Evolutionary conservation across 1,140 invertebrate species (phyloP).

Genomic region (Philopotamus ludificatus): DNA sequence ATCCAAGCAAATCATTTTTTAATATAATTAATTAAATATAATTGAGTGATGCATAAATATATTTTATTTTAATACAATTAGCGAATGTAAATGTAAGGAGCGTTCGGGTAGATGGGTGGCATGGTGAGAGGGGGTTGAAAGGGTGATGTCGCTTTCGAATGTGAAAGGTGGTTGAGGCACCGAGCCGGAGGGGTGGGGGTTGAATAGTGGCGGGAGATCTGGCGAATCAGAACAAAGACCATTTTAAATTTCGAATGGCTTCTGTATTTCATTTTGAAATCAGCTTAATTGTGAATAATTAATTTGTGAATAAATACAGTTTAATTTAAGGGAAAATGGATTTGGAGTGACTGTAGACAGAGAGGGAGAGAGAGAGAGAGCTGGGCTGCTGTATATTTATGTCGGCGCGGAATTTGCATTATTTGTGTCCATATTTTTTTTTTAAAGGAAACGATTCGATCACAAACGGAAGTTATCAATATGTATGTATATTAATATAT

Average conservation of each 20-base stretch:
- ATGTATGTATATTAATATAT: too few species aligned
- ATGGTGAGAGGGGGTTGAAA: conserved; percentile 15
- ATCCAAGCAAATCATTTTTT: too few species aligned
- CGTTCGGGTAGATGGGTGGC: conserved; percentile 4
- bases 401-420: too few species aligned
- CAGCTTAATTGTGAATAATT: conserved; percentile 43
- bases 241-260: conserved; percentile 42
- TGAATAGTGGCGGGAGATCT: conserved; percentile 5
- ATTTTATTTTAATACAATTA: conserved; percentile 36
- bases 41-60: too few species aligned
- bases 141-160: not conserved
- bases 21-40: too few species aligned
- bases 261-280: conserved; percentile 42
- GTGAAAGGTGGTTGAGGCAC: not conserved
- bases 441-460: too few species aligned
- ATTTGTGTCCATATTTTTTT: too few species aligned
- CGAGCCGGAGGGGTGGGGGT: conserved; percentile 1
- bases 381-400: too few species aligned
- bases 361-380: conserved; percentile 14
- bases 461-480: too few species aligned
- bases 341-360: conserved; percentile 27
- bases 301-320: conserved; percentile 43
- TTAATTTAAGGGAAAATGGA: conserved; percentile 39
- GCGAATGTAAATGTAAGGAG: conserved; percentile 41
- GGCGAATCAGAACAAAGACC: conserved; percentile 41